Evolutionary conservation across 2,797 vertebrate genomes (phyloP).

Genomic region (Sebastes miniatus): DNA sequence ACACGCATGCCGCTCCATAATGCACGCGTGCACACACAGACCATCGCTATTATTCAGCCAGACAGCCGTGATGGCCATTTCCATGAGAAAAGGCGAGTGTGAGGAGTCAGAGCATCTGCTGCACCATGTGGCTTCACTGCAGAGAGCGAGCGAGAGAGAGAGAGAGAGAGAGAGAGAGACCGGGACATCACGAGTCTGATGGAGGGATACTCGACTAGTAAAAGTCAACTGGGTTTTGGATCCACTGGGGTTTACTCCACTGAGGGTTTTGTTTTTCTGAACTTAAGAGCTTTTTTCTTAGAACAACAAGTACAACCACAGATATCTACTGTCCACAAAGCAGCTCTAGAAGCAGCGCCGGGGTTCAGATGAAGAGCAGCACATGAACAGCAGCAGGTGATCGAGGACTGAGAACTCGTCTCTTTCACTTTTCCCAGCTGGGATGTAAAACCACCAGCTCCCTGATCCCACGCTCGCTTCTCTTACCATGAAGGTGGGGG

Average conservation of each 20-base stretch:
- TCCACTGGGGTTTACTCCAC: conserved; percentile 1
- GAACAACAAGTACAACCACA: not conserved
- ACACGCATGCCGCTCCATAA: conserved; percentile 16
- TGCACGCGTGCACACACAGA: conserved; percentile 34
- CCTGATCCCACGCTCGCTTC: conserved; percentile 2
- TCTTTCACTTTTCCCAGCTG: conserved; percentile 35
- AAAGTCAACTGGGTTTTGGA: not conserved
- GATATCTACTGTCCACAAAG: not conserved
- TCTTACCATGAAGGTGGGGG: not conserved
- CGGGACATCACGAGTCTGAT: not conserved
- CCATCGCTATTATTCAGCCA: conserved; percentile 64
- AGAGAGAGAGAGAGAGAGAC: not conserved
- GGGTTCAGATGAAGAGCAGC: not conserved
- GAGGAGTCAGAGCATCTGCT: conserved; percentile 79
- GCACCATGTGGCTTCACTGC: conserved; percentile 53
- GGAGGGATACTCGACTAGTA: not conserved
- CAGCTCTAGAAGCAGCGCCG: not conserved
- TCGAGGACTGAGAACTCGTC: conserved; percentile 9
- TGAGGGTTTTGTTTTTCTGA: not conserved
- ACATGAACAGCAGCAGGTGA: conserved; percentile 51
- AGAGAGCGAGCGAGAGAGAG: not conserved
- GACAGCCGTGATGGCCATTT: conserved; percentile 70
- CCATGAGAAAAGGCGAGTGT: conserved; percentile 78
- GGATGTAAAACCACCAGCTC: conserved; percentile 2
- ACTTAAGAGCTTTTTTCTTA: not conserved